Percentiles rank a stretch among this genome's conserved stretches.
phyloP scores from a whole-genome alignment of 2,113 vertebrate species.

The Apaloderma vittatum region DNA sequence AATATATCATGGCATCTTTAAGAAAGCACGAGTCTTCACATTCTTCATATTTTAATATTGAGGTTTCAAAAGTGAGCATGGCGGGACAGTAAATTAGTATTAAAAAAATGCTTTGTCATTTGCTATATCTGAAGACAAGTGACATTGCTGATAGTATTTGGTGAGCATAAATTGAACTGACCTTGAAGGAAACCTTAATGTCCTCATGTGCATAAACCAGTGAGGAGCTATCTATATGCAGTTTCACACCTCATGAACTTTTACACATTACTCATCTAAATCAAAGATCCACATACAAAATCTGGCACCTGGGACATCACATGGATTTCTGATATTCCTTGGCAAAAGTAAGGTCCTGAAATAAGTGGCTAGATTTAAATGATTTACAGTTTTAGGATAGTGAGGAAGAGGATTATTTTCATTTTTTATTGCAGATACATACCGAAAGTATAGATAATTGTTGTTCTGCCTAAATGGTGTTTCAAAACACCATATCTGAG shows the following conservation, averaged over 20 bases:
- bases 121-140: constrained; percentile 4
- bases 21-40: not conserved
- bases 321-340: constrained; percentile 34
- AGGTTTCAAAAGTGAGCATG: not conserved
- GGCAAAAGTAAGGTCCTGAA: constrained; percentile 14
- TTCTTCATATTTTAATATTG: not conserved
- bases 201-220: constrained; percentile 58
- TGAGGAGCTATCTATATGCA: constrained; percentile 59
- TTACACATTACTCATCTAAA: constrained; percentile 67
- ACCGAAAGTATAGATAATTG: not conserved
- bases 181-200: constrained; percentile 64
- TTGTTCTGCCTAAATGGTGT: constrained; percentile 2
- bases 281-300: constrained; percentile 61
- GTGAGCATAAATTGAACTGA: constrained; percentile 58
- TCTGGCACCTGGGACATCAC: constrained; percentile 41
- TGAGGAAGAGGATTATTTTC: not conserved
- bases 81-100: not conserved
- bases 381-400: constrained; percentile 15
- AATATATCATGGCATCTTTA: not conserved
- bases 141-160: constrained; percentile 39
- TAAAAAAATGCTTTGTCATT: constrained; percentile 31
- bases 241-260: constrained; percentile 76
- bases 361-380: constrained; percentile 30
- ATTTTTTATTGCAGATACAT: constrained; percentile 20
- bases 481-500: constrained; percentile 23